Percentiles rank a stretch among this genome's conserved stretches.
Evolutionary conservation across 2,888 invertebrate species (phyloP).

Genomic region (Dorcus hopei): DNA sequence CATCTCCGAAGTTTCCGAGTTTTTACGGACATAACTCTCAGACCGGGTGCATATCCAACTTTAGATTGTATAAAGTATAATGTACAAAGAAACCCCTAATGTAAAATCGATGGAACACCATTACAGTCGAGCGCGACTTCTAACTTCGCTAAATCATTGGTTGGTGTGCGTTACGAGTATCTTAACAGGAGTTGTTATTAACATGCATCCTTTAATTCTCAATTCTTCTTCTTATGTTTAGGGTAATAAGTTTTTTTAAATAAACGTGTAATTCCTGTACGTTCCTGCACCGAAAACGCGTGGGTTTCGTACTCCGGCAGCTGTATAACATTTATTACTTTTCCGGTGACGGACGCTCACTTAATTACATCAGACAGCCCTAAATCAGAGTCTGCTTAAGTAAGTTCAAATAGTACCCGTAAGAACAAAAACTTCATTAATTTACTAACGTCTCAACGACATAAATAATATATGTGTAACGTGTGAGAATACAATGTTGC

Average conservation of each 20-base stretch:
- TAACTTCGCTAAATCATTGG: slow-evolving; percentile 46
- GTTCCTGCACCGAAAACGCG: slow-evolving; percentile 1
- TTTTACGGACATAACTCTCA: slow-evolving; percentile 46
- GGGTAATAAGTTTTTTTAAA: no score
- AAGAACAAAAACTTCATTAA: no score
- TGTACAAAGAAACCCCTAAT: slow-evolving; percentile 54
- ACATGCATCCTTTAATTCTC: background rate
- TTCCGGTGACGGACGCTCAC: slow-evolving; percentile 18
- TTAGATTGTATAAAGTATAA: slow-evolving; percentile 54
- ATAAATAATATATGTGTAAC: no score
- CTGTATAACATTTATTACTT: slow-evolving; percentile 26
- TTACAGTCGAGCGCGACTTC: slow-evolving; percentile 49
- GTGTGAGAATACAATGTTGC: no score
- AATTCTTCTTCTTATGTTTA: background rate
- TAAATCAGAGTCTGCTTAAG: no score
- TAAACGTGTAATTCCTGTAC: background rate
- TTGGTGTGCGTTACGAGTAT: slow-evolving; percentile 17
- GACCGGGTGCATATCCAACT: slow-evolving; percentile 51
- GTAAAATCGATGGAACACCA: slow-evolving; percentile 53
- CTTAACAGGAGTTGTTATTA: background rate
- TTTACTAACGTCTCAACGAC: no score
- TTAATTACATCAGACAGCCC: no score
- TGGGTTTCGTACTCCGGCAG: slow-evolving; percentile 20
- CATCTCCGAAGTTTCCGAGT: slow-evolving; percentile 39
- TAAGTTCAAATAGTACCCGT: no score